Evolutionary conservation across 2,113 vertebrate genomes (phyloP).

Genomic region (Coptodon bakossiorum): DNA sequence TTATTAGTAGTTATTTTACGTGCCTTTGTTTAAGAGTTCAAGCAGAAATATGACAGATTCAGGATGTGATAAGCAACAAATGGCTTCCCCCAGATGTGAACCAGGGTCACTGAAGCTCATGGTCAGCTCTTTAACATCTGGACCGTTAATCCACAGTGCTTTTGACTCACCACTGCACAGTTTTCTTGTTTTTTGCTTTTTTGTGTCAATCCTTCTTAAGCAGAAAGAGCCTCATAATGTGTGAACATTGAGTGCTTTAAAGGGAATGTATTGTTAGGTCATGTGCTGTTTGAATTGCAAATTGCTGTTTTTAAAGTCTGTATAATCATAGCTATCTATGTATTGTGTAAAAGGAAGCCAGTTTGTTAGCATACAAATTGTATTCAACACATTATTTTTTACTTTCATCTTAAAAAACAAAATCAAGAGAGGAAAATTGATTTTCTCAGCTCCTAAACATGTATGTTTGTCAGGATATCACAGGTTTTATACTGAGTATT

Average conservation of each 20-base stretch:
- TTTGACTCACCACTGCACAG: background rate
- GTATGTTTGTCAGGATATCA: background rate
- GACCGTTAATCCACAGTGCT: background rate
- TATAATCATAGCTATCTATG: background rate
- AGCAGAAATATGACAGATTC: background rate
- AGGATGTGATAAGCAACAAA: background rate
- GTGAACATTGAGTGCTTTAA: accelerated
- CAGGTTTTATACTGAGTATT: background rate
- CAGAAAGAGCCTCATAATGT: background rate
- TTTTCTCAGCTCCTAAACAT: background rate
- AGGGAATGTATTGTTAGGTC: background rate
- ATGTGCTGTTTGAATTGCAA: accelerated
- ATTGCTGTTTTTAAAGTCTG: too few relatives aligned
- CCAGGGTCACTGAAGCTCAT: accelerated
- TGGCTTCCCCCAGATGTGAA: background rate
- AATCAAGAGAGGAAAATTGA: background rate
- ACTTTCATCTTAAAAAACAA: background rate
- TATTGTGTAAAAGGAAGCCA: background rate
- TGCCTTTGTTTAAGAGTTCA: background rate
- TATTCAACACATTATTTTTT: background rate
- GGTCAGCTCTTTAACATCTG: background rate
- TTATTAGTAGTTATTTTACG: background rate
- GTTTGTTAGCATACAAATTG: background rate
- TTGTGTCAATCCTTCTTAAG: accelerated
- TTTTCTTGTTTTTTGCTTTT: background rate